These are phyloP conservation scores for Aricia artaxerxes DNA, from an alignment of 2,888 invertebrate genomes.

Conservation along the genomic window DNA sequence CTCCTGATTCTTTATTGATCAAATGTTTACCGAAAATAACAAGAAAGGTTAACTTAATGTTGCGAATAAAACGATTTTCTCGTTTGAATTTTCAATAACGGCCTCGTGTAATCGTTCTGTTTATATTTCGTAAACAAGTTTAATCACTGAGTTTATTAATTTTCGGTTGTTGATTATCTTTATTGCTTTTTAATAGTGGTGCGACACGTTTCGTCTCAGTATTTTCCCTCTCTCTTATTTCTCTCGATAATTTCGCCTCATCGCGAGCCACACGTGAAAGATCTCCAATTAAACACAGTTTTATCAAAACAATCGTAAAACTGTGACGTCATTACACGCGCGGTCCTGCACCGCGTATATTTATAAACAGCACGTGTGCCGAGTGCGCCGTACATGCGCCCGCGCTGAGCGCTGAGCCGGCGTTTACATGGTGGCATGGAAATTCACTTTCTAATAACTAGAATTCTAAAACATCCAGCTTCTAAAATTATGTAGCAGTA, in stretches of 20 bases:
- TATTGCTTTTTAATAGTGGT: conserved; percentile 1
- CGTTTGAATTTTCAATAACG: conserved; percentile 15
- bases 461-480: neutral
- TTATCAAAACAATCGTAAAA: conserved; percentile 49
- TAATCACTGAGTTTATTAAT: conserved; percentile 6
- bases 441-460: conserved; percentile 19
- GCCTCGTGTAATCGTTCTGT: neutral
- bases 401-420: neutral
- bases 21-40: conserved; percentile 31
- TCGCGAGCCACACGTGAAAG: neutral
- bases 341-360: conserved; percentile 68
- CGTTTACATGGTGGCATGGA: conserved; percentile 9
- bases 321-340: conserved; percentile 66
- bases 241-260: neutral
- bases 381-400: conserved; percentile 51
- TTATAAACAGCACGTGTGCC: conserved; percentile 75
- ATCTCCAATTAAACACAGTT: conserved; percentile 32
- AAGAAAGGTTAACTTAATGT: conserved; percentile 29
- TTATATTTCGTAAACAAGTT: conserved; percentile 3
- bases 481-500: neutral
- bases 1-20: conserved; percentile 30
- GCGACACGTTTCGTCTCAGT: neutral
- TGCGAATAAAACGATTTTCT: conserved; percentile 26
- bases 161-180: conserved; percentile 2
- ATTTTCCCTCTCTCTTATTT: neutral